phyloP scores from a whole-genome alignment of 1,140 invertebrate species.

The Drosophila azteca region DNA sequence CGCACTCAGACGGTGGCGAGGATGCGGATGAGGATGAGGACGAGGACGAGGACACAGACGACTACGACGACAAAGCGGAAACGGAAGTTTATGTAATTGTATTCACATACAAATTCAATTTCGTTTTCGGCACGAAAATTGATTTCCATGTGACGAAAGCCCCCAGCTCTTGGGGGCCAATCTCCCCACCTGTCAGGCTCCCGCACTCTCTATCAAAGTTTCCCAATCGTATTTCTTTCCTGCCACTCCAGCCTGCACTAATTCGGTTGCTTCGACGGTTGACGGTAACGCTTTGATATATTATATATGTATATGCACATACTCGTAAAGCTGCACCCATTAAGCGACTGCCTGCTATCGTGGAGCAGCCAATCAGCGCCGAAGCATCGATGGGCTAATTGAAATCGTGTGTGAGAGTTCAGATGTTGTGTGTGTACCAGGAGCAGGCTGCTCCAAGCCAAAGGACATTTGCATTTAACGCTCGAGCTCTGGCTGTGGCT shows the following conservation, averaged over 20 bases:
- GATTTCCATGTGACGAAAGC: constrained; percentile 67
- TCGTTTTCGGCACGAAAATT: constrained; percentile 73
- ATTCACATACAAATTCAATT: constrained; percentile 81
- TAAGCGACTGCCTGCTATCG: constrained; percentile 31
- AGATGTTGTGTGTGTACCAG: constrained; percentile 20
- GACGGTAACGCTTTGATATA: constrained; percentile 53
- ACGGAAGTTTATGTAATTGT: constrained; percentile 80
- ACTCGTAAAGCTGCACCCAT: constrained; percentile 36
- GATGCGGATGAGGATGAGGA: constrained; percentile 1
- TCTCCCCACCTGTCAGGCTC: background rate
- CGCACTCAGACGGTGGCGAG: constrained; percentile 38
- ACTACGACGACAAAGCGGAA: constrained; percentile 54
- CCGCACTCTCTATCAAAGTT: background rate
- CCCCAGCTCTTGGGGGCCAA: constrained; percentile 24
- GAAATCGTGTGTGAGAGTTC: constrained; percentile 51
- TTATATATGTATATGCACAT: constrained; percentile 13
- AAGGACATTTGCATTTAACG: constrained; percentile 55
- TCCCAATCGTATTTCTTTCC: background rate
- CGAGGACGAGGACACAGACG: constrained; percentile 16
- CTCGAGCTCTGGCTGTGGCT: constrained; percentile 1
- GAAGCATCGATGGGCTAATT: constrained; percentile 61
- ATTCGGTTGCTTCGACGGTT: constrained; percentile 41
- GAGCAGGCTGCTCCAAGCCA: constrained; percentile 24
- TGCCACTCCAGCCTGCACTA: constrained; percentile 10
- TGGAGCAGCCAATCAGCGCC: constrained; percentile 48